Evolutionary conservation across 1,140 invertebrate genomes (phyloP), one percentile per base, ranked within the genome.

Genomic region (Drosophila watanabei): DNA sequence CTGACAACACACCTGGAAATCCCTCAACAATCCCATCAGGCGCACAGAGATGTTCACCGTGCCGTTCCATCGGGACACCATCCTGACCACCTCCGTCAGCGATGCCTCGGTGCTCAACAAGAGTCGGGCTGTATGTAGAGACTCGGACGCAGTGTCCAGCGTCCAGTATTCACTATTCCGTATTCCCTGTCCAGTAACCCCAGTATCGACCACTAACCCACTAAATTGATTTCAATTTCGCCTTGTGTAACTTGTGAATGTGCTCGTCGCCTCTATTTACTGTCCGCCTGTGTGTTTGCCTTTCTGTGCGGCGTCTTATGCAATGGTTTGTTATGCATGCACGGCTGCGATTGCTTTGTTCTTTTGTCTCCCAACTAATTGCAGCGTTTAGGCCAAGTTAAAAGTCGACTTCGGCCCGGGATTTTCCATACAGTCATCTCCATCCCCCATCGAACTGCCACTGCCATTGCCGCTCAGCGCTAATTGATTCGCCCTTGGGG

Each of bases 91-190:
- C 65, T 93, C 92, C 64, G 75, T 93, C 63, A 93, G 92, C 66
- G 92, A 93, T 92, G 92, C 92, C 41, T 93, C 92, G 33, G 84
- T 86, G 65, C 79, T 93, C 58, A 85, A 85, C 51, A 93, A 93
- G 52, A 91, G 81, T 35, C 80, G 83, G 39, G 66, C 92, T 69
- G 92, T 93, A 93, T 79, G 92, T 93, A 92, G 41, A 73, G 48
- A 46, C 41, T 49, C 28, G 57, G 54, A 56, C 33, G 30, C 32
- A 28, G 49, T 59, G 32, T 69, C 28, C n/a, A 52, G 41, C 24
- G 61, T 54, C 28, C 45, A 61, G 33, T 41, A 18, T 52, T 33
- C 49, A n/a, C 8, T 20, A 32, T 20, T 16, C 33, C 35, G 11
- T 20, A 32, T 20, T 16, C 33, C 35, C 54, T 61, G 20, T 43